These are phyloP conservation scores for Eutolmus rufibarbis DNA, from an alignment of 2,888 invertebrate genomes.

Conservation along the genomic window DNA sequence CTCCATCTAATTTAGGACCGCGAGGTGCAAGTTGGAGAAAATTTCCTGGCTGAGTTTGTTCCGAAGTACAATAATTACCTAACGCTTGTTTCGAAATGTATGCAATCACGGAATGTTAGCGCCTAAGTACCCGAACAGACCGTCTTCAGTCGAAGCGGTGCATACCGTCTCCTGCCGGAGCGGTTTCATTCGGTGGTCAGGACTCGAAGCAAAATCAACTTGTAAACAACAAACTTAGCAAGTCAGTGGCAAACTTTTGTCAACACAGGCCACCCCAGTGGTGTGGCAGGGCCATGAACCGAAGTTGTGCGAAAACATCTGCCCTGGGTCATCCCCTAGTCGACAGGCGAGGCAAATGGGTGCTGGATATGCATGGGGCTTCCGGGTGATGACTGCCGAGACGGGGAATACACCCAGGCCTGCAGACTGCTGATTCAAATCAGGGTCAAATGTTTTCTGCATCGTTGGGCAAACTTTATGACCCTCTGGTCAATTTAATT, in stretches of 20 bases:
- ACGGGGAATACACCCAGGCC: conserved; percentile 35
- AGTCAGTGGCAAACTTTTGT: conserved; percentile 34
- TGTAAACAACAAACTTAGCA: conserved; percentile 37
- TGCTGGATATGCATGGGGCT: not conserved
- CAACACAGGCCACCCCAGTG: conserved; percentile 4
- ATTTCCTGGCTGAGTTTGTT: not conserved
- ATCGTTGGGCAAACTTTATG: conserved; percentile 59
- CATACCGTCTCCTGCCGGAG: not conserved
- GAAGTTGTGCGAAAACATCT: conserved; percentile 32
- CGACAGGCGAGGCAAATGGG: too few species aligned
- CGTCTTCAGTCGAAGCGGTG: not conserved
- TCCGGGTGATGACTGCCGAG: not conserved
- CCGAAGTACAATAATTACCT: not conserved
- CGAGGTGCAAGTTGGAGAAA: not conserved
- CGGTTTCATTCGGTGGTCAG: not conserved
- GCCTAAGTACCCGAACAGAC: not conserved
- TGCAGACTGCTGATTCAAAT: conserved; percentile 57
- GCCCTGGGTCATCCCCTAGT: not conserved
- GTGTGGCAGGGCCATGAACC: not conserved
- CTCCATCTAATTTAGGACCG: not conserved
- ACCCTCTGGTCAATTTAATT: conserved; percentile 62
- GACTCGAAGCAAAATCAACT: conserved; percentile 10
- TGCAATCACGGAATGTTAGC: not conserved
- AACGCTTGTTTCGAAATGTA: not conserved
- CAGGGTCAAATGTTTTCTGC: conserved; percentile 59